Base-by-base conservation (phyloP, 2,113 vertebrate species). In the Boleophthalmus pectinirostris region DNA sequence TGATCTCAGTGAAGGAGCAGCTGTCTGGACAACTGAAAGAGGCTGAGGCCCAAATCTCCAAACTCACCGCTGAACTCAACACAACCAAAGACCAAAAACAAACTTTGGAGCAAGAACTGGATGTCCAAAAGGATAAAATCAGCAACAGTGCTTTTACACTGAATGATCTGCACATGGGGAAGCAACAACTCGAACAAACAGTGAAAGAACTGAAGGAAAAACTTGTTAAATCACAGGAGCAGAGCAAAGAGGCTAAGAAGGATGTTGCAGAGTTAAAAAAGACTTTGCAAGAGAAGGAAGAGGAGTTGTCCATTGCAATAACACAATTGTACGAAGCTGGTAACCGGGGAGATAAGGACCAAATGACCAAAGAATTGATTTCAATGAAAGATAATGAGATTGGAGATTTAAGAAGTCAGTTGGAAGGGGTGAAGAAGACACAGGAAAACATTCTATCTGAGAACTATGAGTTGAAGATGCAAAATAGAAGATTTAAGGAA, bases 1-100 rank as follows among this genome's bases (percentile, higher is more conserved):
- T 99, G 90, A 95, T 98, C 91, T 90, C 92, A 2, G 88, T 96
- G 80, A 99, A 97, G 89, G 95, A 98, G 69, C 95, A 96, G 78
- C 91, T 98, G 46, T 92, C 93, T 5, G 92, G 87, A 46, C 95
- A 98, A 49, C 92, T 90, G 67, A 92, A 82, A 45, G 94, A 97
- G 79, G 86, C 90, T 0, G 94, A 97, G 29, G 68, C 35, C 1
- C 77, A 93, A 73, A 77, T 94, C 49, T 82, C 70, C 29, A 84
- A 89, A 64, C 81, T 96, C 57, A 92, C 93, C 60, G 70, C 79
- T 4, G 94, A 97, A 60, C 86, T 96, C 25, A 89, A 88, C 69
- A 70, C 79, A 67, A 88, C 93, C 85, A 93, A 83, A 79, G 90
- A 91, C 18, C 93, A 94, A 88, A 96, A 93, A 73, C 81, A 68